A percentile compares a stretch with the other conserved stretches of the same genome.
Conservation (phyloP, 2,888 invertebrate species). For the Galeopsomyia nigrocyanea region DNA sequence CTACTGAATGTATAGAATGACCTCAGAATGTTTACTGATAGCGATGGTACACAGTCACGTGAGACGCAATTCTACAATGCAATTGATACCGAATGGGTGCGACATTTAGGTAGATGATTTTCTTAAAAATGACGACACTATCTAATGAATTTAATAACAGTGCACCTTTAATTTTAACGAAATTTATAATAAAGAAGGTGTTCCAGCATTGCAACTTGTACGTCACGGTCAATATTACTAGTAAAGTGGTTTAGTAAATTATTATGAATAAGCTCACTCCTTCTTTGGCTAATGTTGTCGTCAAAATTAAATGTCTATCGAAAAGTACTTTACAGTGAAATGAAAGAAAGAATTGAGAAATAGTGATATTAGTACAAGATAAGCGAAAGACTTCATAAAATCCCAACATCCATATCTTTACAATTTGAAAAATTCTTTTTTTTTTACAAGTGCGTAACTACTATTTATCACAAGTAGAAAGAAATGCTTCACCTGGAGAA, state of each 20-base stretch:
- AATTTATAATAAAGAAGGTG: too few relatives aligned
- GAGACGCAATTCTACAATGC: conserved; percentile 36
- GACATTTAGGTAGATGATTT: conserved; percentile 8
- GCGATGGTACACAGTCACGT: conserved; percentile 15
- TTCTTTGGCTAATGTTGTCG: not conserved
- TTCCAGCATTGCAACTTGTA: too few relatives aligned
- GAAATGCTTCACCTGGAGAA: conserved; percentile 44
- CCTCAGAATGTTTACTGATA: conserved; percentile 14
- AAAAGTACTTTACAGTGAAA: conserved; percentile 10
- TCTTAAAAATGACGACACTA: too few relatives aligned
- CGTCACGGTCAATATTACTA: too few relatives aligned
- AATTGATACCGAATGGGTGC: conserved; percentile 21
- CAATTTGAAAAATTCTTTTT: conserved; percentile 8
- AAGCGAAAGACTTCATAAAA: conserved; percentile 30
- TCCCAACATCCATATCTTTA: conserved; percentile 33
- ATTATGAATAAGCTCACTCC: too few relatives aligned
- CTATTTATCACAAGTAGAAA: conserved; percentile 34
- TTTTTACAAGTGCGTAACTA: conserved; percentile 31
- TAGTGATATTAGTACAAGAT: not conserved
- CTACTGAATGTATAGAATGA: conserved; percentile 27
- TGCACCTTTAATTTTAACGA: too few relatives aligned
- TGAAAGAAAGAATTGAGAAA: conserved; percentile 13
- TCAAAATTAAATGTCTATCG: conserved; percentile 24
- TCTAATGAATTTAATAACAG: too few relatives aligned
- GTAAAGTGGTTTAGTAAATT: too few relatives aligned